A percentile compares a stretch with the other conserved stretches of the same genome.
These are phyloP conservation scores for Aricia artaxerxes DNA, from an alignment of 2,888 invertebrate species.

Conservation along the genomic window DNA sequence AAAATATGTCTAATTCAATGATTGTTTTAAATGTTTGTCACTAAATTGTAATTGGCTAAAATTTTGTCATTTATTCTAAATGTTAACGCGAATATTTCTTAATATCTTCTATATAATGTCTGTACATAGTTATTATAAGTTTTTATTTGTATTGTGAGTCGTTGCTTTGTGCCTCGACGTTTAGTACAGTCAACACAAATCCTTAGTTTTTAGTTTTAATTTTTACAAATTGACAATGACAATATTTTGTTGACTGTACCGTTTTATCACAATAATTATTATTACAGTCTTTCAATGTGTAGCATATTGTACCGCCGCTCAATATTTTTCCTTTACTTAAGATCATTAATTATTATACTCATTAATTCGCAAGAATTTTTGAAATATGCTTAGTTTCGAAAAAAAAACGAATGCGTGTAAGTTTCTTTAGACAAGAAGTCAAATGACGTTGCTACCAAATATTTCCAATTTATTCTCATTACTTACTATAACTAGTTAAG, in stretches of 20 bases:
- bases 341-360: not conserved
- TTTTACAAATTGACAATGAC: conserved; percentile 22
- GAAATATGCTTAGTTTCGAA: not conserved
- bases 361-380: not conserved
- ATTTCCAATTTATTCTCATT: conserved; percentile 48
- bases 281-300: not conserved
- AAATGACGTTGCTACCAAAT: conserved; percentile 52
- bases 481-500: conserved; percentile 43
- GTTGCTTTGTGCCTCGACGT: not conserved
- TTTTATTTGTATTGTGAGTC: not conserved
- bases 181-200: conserved; percentile 25
- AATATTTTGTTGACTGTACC: conserved; percentile 26
- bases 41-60: conserved; percentile 16
- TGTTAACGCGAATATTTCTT: not conserved
- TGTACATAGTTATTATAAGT: conserved; percentile 5
- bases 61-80: conserved; percentile 15
- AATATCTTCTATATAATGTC: not conserved
- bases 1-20: not conserved
- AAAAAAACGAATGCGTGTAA: not conserved
- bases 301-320: not conserved
- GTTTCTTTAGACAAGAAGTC: conserved; percentile 22
- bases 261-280: conserved; percentile 5
- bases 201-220: not conserved
- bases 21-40: conserved; percentile 5
- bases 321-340: not conserved